Evolutionary conservation across 2,888 invertebrate species (phyloP), one percentile per base, ranked within the genome.

Genomic region (Ectobius pallidus): DNA sequence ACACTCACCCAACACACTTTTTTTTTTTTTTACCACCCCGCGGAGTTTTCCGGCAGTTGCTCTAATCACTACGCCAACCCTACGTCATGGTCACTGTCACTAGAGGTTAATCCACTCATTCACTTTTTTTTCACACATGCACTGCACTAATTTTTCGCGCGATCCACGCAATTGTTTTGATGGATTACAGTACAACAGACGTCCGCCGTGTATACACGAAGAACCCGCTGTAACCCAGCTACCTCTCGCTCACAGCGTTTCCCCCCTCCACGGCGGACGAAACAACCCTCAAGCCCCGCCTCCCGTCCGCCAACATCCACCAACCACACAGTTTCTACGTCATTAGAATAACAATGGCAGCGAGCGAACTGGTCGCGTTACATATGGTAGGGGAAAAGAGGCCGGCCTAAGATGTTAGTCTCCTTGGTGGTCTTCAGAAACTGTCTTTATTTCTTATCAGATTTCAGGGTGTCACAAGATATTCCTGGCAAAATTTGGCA

Each of bases 291-390:
- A n/a, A 25, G 65, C 65, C 46, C 22, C 65, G 65, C 65, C 65
- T 52, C 70, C 32, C 20, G n/a, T 7, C 30, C 30, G 58, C 42
- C 27, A n/a, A 20, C 44, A 58, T 1, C 30, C 22, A 27, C 73
- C 65, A 70, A 68, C 62, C 18, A 30, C 11, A 16, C 22, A 9
- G 14, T 18, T n/a, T 3, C 16, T 52, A 73, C 73, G 73, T 73
- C 73, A 73, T 65, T 67, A 42, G 63, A 61, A 71, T 58, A 72
- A 71, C 70, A 71, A 71, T 73, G 73, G 70, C 71, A 73, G 71
- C 73, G 69, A 62, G 46, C 62, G 72, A 61, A 46, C 69, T 27
- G 72, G 62, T 63, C 27, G 55, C 42, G 49, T 18, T 39, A 25
- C 25, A 2, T 18, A n/a, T 18, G 44, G 71, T 42, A 46, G 72